A percentile compares a stretch with the other conserved stretches of the same genome.
These are phyloP conservation scores for Bryconaethiops microstoma DNA, from an alignment of 2,797 vertebrate species.

Conservation along the genomic window DNA sequence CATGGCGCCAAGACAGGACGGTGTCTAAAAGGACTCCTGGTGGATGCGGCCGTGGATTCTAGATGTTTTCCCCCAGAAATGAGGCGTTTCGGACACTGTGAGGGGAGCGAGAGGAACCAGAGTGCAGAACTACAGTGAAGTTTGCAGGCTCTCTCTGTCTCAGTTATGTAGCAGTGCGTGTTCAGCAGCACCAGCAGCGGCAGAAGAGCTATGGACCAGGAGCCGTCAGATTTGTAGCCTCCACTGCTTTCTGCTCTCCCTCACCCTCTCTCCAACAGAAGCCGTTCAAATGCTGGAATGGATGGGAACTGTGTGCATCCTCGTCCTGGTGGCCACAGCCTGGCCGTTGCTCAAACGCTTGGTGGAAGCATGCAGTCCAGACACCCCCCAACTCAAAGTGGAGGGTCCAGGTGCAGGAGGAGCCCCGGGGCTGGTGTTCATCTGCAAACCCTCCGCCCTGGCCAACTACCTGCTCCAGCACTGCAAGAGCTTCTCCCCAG, in stretches of 20 bases:
- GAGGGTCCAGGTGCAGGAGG: slow-evolving; percentile 34
- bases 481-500: slow-evolving; percentile 72
- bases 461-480: slow-evolving; percentile 82
- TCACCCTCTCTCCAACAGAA: neutral
- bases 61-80: slow-evolving; percentile 1
- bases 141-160: slow-evolving; percentile 6
- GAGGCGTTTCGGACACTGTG: neutral
- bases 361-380: neutral
- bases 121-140: slow-evolving; percentile 41
- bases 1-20: slow-evolving; percentile 45
- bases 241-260: neutral
- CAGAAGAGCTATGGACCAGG: neutral
- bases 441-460: slow-evolving; percentile 84
- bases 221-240: neutral
- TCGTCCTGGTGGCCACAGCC: slow-evolving; percentile 71
- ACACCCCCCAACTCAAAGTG: neutral
- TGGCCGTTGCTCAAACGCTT: slow-evolving; percentile 73
- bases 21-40: neutral
- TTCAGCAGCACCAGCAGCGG: neutral
- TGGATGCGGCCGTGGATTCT: neutral
- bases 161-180: neutral
- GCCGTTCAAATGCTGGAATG: slow-evolving; percentile 77
- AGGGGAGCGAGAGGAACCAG: slow-evolving; percentile 9
- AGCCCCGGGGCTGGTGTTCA: slow-evolving; percentile 61
- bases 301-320: slow-evolving; percentile 67